Conservation (phyloP, 2,113 vertebrate genomes). For the Brienomyrus brachyistius region DNA sequence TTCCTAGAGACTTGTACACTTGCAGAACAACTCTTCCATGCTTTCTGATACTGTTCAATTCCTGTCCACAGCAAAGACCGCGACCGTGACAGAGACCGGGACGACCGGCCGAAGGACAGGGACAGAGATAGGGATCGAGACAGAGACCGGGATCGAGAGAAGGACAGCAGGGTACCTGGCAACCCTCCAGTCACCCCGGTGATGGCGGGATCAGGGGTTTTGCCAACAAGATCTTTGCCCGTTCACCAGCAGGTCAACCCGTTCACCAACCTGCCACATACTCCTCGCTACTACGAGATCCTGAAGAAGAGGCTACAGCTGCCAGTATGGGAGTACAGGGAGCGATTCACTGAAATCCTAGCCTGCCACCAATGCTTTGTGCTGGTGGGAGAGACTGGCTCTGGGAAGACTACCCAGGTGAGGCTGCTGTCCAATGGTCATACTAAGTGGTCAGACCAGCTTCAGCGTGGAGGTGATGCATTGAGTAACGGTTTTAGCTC, state of each 20-base stretch:
- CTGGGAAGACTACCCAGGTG: constrained; percentile 95
- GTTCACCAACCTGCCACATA: constrained; percentile 90
- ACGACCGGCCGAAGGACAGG: constrained; percentile 70
- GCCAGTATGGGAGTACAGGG: constrained; percentile 94
- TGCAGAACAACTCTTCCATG: background rate
- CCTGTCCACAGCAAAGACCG: constrained; percentile 71
- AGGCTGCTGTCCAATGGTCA: constrained; percentile 24
- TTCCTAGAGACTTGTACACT: background rate
- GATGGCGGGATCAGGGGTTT: constrained; percentile 51
- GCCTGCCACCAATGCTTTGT: constrained; percentile 85
- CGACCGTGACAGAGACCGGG: constrained; percentile 80
- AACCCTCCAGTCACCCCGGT: constrained; percentile 59
- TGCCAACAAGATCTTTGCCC: constrained; percentile 65
- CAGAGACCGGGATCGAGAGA: constrained; percentile 80
- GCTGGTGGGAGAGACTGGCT: constrained; percentile 90
- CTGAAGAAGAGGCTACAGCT: constrained; percentile 86
- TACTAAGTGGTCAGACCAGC: background rate
- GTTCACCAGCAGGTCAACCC: constrained; percentile 86
- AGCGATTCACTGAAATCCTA: constrained; percentile 84
- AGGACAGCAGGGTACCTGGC: constrained; percentile 59
- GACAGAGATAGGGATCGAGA: constrained; percentile 82
- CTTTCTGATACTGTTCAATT: background rate
- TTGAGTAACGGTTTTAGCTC: background rate
- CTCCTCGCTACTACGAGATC: constrained; percentile 88
- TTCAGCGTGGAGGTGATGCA: background rate